phyloP scores from a whole-genome alignment of 2,888 invertebrate genomes.

The Thelaira solivaga region DNA sequence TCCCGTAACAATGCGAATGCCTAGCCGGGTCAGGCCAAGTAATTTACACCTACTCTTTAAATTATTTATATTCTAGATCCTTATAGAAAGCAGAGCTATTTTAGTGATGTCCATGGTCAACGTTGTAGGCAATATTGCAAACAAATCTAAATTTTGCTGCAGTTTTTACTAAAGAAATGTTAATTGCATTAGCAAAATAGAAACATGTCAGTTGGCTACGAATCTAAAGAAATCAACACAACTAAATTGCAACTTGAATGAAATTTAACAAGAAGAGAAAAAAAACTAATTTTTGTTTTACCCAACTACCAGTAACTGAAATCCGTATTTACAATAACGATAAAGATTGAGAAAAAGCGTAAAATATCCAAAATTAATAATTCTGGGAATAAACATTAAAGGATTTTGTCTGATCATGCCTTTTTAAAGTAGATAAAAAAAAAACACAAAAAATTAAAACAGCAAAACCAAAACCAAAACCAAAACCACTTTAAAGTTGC shows the following conservation, averaged over 20 bases:
- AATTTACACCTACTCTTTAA: too few relatives aligned
- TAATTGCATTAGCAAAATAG: too few relatives aligned
- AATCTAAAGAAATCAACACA: conserved; percentile 21
- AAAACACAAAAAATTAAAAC: conserved; percentile 13
- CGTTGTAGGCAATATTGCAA: too few relatives aligned
- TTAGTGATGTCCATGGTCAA: too few relatives aligned
- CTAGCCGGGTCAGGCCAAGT: too few relatives aligned
- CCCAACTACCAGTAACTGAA: too few relatives aligned
- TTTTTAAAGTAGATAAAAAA: conserved; percentile 58
- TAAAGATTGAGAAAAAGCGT: conserved; percentile 24
- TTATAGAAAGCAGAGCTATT: too few relatives aligned
- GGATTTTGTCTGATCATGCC: conserved; percentile 62
- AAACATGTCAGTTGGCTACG: too few relatives aligned
- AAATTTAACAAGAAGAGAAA: conserved; percentile 23
- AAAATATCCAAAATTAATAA: conserved; percentile 41
- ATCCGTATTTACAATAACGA: conserved; percentile 34
- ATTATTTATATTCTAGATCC: too few relatives aligned
- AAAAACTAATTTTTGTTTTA: background rate
- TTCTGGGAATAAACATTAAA: conserved; percentile 61
- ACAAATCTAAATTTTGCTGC: too few relatives aligned
- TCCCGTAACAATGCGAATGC: too few relatives aligned
- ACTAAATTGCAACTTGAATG: conserved; percentile 60
- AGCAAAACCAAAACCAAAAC: background rate
- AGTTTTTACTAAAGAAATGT: too few relatives aligned
- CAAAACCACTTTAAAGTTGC: background rate